A percentile compares a stretch with the other conserved stretches of the same genome.
Evolutionary conservation across 2,113 vertebrate genomes (phyloP).

Genomic region (Apeltes quadracus): DNA sequence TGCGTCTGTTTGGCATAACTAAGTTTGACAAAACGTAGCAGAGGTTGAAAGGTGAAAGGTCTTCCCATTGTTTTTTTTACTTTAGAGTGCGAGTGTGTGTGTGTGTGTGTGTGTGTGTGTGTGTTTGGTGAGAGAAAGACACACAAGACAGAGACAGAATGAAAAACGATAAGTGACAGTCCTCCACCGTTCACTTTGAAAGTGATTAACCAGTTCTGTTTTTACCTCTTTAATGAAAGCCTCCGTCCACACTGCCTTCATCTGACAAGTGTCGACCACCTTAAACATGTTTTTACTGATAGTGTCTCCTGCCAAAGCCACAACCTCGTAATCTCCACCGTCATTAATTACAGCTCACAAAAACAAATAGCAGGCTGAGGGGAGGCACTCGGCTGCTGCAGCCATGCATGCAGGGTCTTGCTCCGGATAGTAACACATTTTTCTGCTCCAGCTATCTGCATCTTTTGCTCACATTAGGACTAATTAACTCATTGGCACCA

Average conservation of each 20-base stretch:
- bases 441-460: constrained; percentile 29
- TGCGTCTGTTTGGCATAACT: constrained; percentile 37
- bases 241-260: constrained; percentile 2
- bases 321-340: constrained; percentile 32
- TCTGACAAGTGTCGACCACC: constrained; percentile 34
- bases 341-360: constrained; percentile 61
- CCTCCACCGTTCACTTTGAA: neutral
- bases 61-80: constrained; percentile 23
- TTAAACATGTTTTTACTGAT: constrained; percentile 57
- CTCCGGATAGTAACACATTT: constrained; percentile 36
- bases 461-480: neutral
- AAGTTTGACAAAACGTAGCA: constrained; percentile 36
- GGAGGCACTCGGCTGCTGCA: constrained; percentile 35
- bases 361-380: constrained; percentile 60
- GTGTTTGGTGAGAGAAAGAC: neutral
- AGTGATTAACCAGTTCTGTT: neutral
- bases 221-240: constrained; percentile 20
- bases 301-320: constrained; percentile 45
- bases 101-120: neutral
- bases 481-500: neutral
- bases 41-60: constrained; percentile 49
- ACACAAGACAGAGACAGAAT: neutral
- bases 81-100: neutral
- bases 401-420: constrained; percentile 42
- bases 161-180: neutral